These are phyloP conservation scores for Diadema setosum DNA, from an alignment of 35 echinoderm and acorn worm species.

Conservation along the genomic window DNA sequence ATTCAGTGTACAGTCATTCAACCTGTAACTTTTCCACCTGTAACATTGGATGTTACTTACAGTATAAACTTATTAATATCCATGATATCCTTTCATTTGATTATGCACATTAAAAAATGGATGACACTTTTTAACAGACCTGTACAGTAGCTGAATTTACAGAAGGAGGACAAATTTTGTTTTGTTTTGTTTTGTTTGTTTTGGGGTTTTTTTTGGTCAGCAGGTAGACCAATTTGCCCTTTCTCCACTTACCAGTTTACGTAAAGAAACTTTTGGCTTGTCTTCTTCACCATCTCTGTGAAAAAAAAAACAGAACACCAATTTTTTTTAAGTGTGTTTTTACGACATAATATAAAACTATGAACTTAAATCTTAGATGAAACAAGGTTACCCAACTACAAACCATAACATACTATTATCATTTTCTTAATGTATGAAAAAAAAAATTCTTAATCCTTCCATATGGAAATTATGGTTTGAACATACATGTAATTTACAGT, in stretches of 20 bases:
- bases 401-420: not conserved
- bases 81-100: too few relatives aligned
- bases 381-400: not conserved
- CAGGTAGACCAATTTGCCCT: too few relatives aligned
- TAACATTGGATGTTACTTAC: too few relatives aligned
- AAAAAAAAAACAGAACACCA: not conserved
- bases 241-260: not conserved
- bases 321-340: not conserved
- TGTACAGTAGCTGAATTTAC: not conserved
- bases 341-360: not conserved
- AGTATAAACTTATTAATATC: too few relatives aligned
- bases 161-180: not conserved
- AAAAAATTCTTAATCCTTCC: not conserved
- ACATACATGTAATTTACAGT: too few relatives aligned
- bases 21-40: too few relatives aligned
- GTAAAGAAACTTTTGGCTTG: not conserved
- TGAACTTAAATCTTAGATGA: not conserved
- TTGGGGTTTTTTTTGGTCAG: too few relatives aligned
- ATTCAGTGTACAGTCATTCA: too few relatives aligned
- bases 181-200: too few relatives aligned
- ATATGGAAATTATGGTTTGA: not conserved
- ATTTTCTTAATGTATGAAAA: not conserved
- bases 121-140: too few relatives aligned
- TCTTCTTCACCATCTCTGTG: not conserved
- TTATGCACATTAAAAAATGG: too few relatives aligned